Evolutionary conservation across 92 coral and sea anemone species (phyloP).

Genomic region (Virgularia gustaviana): DNA sequence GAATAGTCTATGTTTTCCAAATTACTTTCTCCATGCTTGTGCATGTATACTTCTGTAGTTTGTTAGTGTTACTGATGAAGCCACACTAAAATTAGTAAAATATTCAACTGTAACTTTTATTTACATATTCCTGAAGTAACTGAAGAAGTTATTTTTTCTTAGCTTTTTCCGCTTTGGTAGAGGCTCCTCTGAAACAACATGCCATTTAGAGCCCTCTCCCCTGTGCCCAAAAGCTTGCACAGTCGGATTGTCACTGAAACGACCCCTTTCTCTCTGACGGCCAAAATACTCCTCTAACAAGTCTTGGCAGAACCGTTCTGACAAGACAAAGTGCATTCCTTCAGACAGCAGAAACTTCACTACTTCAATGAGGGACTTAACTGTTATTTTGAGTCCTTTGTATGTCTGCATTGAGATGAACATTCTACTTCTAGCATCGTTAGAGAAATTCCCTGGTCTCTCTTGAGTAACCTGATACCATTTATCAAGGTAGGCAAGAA

Average conservation of each 20-base stretch:
- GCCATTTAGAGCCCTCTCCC: constrained; percentile 30
- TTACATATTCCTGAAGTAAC: too few relatives aligned
- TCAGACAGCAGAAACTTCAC: constrained; percentile 51
- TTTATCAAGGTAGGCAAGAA: constrained; percentile 35
- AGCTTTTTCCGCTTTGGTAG: constrained; percentile 14
- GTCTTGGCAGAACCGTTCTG: constrained; percentile 54
- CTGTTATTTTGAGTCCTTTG: constrained; percentile 58
- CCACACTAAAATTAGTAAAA: too few relatives aligned
- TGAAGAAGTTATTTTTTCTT: constrained; percentile 45
- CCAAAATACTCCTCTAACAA: constrained; percentile 52
- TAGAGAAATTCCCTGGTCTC: constrained; percentile 34
- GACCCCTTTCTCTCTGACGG: constrained; percentile 43
- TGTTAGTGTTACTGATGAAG: too few relatives aligned
- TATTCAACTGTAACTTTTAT: too few relatives aligned
- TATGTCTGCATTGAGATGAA: constrained; percentile 54
- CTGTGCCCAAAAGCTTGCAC: constrained; percentile 45
- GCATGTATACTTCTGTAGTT: too few relatives aligned
- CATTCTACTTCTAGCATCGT: constrained; percentile 23
- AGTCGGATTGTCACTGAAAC: constrained; percentile 54
- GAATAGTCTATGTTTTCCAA: too few relatives aligned
- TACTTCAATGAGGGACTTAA: constrained; percentile 37
- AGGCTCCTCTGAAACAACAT: constrained; percentile 13
- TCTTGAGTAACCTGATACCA: constrained; percentile 44
- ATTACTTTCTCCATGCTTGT: too few relatives aligned
- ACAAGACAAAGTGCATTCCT: constrained; percentile 54